phyloP scores from a whole-genome alignment of 1,140 invertebrate species.

The Holcopasites calliopsidis region DNA sequence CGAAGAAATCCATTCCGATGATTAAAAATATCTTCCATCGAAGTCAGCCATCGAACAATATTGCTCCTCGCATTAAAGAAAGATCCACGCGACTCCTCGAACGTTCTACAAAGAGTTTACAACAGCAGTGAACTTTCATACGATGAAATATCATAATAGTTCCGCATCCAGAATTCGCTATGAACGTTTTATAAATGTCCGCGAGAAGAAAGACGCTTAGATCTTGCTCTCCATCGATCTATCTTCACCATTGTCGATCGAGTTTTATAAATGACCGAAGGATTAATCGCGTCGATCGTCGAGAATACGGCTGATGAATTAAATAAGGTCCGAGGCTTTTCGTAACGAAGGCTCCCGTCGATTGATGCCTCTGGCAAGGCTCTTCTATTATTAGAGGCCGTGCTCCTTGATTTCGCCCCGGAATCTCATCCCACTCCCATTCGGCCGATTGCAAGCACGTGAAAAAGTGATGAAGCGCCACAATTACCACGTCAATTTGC shows the following conservation, averaged over 20 bases:
- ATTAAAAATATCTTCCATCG: no score
- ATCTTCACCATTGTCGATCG: background rate
- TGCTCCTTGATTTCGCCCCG: background rate
- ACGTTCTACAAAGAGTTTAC: background rate
- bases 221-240: background rate
- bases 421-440: slow-evolving; percentile 37
- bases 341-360: background rate
- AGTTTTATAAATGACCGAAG: slow-evolving; percentile 8
- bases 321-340: background rate
- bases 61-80: no score
- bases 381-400: slow-evolving; percentile 33
- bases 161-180: background rate
- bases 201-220: no score
- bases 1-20: background rate
- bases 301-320: slow-evolving; percentile 14
- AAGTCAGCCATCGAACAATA: no score
- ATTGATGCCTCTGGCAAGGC: slow-evolving; percentile 13
- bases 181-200: background rate
- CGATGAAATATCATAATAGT: background rate
- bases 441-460: slow-evolving; percentile 20
- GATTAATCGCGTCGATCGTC: slow-evolving; percentile 7
- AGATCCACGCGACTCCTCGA: no score
- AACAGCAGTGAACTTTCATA: background rate
- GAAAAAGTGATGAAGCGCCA: slow-evolving; percentile 61
- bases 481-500: slow-evolving; percentile 58